Evolutionary conservation across 1,140 invertebrate species (phyloP), one percentile per base, ranked within the genome.

Genomic region (Brachionus rotundiformis): DNA sequence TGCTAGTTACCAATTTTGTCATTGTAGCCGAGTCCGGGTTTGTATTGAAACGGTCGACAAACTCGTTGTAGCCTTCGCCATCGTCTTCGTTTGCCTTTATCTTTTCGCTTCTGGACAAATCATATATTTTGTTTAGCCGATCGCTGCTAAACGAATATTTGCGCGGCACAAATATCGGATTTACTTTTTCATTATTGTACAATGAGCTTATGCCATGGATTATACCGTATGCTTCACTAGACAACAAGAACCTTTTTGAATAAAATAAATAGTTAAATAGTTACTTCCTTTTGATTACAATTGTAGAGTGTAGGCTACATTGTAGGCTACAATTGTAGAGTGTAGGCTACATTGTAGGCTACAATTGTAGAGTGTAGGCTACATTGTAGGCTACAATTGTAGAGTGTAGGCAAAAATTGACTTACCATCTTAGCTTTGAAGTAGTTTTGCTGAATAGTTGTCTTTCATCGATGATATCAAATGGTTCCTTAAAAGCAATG

Each of bases 191-290:
- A 36, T 33, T 39, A 41, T 23, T 59, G n/a, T 79, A 79, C 29
- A 79, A 59, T 79, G 47, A 79, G 36, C 29, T 79, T 13, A 79
- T 79, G 29, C 59, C 59, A 41, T 79, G 76, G 8, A 79, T 79
- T 13, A 79, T 33, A 19, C 76, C 76, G 59, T 79, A 79, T 10
- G 76, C 76, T 19, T 79, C 76, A 41, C 76, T 79, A 2, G 76
- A 63, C 59, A 79, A 61, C 29, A 79, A 79, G 47, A 79, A 79
- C 68, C 61, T 63, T 63, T 41, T 41, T 11, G 11, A 1, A 41
- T 11, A 1, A 29, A 63, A 2, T 25, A 29, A 63, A 63, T 63
- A 49, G n/a, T 6, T 49, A 49, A 49, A 49, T 49, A 16, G 2
- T 49, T 1, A 13, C 16, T 49, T n/a, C n/a, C n/a, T n/a, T n/a